Evolutionary conservation across 1,140 invertebrate genomes (phyloP).

Genomic region (Acromyrmex heyeri): DNA sequence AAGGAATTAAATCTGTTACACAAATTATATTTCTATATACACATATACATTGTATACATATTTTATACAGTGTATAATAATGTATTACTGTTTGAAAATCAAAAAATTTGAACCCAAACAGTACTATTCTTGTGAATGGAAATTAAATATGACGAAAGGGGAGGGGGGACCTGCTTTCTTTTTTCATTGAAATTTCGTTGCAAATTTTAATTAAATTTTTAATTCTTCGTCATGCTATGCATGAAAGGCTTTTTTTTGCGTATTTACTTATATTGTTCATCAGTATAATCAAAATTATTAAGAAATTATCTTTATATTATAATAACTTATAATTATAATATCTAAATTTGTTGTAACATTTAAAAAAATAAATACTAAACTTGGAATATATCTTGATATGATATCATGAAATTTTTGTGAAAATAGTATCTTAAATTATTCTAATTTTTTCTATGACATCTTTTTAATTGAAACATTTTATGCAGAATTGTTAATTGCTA

Average conservation of each 20-base stretch:
- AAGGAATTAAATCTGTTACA: slow-evolving; percentile 36
- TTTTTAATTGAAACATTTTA: not conserved
- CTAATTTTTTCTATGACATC: not conserved
- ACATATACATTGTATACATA: slow-evolving; percentile 32
- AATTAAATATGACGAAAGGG: slow-evolving; percentile 36
- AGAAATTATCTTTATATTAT: not conserved
- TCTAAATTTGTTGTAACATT: slow-evolving; percentile 14
- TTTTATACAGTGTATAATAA: slow-evolving; percentile 52
- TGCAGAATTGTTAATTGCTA: not conserved
- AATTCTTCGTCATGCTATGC: not conserved
- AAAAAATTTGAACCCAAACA: slow-evolving; percentile 5
- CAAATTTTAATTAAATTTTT: slow-evolving; percentile 13
- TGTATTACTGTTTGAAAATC: slow-evolving; percentile 32
- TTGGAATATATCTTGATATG: not conserved
- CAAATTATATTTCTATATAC: slow-evolving; percentile 58
- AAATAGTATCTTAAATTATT: not conserved
- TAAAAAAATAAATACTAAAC: not conserved
- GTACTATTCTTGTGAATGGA: slow-evolving; percentile 45
- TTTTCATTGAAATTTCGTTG: not conserved
- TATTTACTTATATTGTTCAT: slow-evolving; percentile 1
- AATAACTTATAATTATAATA: no score
- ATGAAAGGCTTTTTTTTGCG: not conserved
- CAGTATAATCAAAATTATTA: not conserved
- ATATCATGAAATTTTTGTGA: slow-evolving; percentile 2
- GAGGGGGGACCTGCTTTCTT: not conserved